Conservation (phyloP, 2,888 invertebrate species). For the Tachina grossa region DNA sequence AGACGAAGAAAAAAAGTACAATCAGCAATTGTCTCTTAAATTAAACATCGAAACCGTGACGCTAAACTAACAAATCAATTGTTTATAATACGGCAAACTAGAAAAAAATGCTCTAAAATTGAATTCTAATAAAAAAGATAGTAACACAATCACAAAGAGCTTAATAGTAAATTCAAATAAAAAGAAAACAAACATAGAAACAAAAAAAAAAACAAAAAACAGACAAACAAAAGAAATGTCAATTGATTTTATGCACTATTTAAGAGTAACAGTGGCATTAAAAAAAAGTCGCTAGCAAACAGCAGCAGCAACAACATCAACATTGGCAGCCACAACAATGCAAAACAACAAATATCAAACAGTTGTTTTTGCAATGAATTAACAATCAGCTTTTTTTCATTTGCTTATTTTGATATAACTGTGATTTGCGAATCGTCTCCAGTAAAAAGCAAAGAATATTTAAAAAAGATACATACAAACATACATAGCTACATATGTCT, state of each 20-base stretch:
- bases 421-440: conserved; percentile 40
- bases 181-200: conserved; percentile 24
- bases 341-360: conserved; percentile 54
- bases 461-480: neutral
- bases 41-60: conserved; percentile 70
- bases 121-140: conserved; percentile 47
- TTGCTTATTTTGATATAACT: conserved; percentile 37
- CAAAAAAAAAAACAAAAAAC: neutral
- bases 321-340: conserved; percentile 44
- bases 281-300: neutral
- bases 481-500: neutral
- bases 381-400: conserved; percentile 25
- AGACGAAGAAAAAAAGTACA: conserved; percentile 48
- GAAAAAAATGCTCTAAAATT: conserved; percentile 55
- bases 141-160: conserved; percentile 11
- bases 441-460: neutral
- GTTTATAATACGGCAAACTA: conserved; percentile 57
- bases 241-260: conserved; percentile 81
- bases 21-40: conserved; percentile 66
- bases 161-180: conserved; percentile 50
- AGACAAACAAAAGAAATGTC: conserved; percentile 77
- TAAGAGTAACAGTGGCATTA: conserved; percentile 60
- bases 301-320: no score
- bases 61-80: conserved; percentile 70
- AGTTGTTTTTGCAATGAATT: conserved; percentile 66